Evolutionary conservation across 2,113 vertebrate species (phyloP), one percentile per base, ranked within the genome.

Genomic region (Cepphus grylle): DNA sequence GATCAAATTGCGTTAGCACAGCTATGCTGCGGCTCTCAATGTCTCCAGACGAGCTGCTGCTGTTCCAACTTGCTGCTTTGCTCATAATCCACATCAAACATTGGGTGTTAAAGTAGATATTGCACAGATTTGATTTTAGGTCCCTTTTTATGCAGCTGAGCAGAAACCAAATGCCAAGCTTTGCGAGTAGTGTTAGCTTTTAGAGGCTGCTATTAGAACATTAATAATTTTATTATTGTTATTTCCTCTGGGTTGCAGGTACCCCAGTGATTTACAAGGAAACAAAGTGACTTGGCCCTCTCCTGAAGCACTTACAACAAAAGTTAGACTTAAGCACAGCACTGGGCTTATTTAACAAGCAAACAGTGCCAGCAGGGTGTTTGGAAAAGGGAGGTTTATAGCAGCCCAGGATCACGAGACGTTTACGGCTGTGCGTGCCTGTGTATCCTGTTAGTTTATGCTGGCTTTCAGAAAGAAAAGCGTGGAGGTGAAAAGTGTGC

Each of bases 281-380:
- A 94, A 94, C 90, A 81, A 84, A 96, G 82, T 59, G 63, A 88
- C 74, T 96, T 66, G 88, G 88, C 67, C 72, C 59, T 93, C 88
- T 86, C 34, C 47, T 81, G 86, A 95, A 94, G 86, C 2, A 5
- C 76, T 93, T 94, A 88, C 61, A 96, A 95, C 72, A 74, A 36
- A 90, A 96, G 93, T 90, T 93, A 93, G 93, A 93, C 86, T 94
- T 93, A 92, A 96, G 90, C 90, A 96, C 95, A 96, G 90, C 86
- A 19, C 79, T 92, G 85, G 80, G 96, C 72, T 96, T 97, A 88
- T 96, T 97, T 97, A 96, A 83, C 71, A 94, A 93, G 92, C 92
- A 95, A 97, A 96, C 50, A 90, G 47, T 83, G 80, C 59, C 90
- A 93, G 96, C 94, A 94, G 96, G 96, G 88, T 93, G 86, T 96